Evolutionary conservation across 2,888 invertebrate species (phyloP), one percentile per base, ranked within the genome.

Genomic region (Leucania comma): DNA sequence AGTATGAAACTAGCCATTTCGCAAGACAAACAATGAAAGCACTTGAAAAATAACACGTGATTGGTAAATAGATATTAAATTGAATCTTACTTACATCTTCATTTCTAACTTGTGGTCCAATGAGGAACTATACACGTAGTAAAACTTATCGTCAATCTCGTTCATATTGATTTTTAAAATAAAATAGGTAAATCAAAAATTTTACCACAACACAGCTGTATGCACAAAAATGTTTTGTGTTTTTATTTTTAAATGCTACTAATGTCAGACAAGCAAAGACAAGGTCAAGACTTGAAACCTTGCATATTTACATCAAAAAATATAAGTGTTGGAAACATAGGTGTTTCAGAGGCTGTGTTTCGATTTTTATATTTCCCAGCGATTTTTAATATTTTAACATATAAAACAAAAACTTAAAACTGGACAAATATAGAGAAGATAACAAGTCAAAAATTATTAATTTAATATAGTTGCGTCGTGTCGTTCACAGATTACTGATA

Each of bases 111-210:
- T 97, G 82, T 98, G 97, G 84, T 98, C 97, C 81, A 99, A 93
- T n/a, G 98, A 98, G 38, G 98, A 99, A 95, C 99, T 99, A 91
- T 99, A 98, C 35, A 99, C 97, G 91, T 98, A 98, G 89, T 97
- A 97, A 94, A 98, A 98, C 91, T 97, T 98, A 92, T 98, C 98
- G 85, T 97, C 98, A 75, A 97, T 96, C 86, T 97, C 97, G 89
- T 98, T 97, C 98, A 98, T 98, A 10, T 54, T 82, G 57, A 32
- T 56, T 35, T 10, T n/a, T 53, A 22, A 6, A 20, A 6, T 12
- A 3, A 35, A 51, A 24, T 20, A n/a, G n/a, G n/a, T n/a, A 20
- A 57, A 64, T 60, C 9, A 2, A 26, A 26, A n/a, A 60, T 53
- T 22, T 51, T 26, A 62, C n/a, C 51, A 42, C 38, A 63, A 17